Evolutionary conservation across 1,140 invertebrate species (phyloP), one percentile per base, ranked within the genome.

Genomic region (Delia radicum): DNA sequence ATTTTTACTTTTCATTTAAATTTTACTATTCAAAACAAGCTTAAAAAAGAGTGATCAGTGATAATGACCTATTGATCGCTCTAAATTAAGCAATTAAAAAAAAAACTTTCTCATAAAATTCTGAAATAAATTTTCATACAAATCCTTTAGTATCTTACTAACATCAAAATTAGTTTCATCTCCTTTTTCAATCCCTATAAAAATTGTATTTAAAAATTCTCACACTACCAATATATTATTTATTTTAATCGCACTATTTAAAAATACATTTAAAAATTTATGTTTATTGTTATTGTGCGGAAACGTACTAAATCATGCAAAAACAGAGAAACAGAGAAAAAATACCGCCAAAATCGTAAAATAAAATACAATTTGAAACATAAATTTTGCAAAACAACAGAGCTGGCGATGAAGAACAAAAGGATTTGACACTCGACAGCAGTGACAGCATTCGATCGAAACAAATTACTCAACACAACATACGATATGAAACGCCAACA

Each of bases 181-280:
- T 37, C 33, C 8, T 37, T 13, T 37, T 13, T 13, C 8, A 37
- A 37, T 37, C 33, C 8, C 13, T 13, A 37, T 37, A 37, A 37
- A 37, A 10, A 10, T 10, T 37, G 33, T 37, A 10, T 37, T 37
- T 13, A 3, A 37, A 55, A 55, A 55, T 55, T 55, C 48, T 55
- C 48, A 21, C 48, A 55, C 48, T 55, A 55, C 18, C 48, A 21
- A 24, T 18, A 55, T 18, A 21, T 4, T n/a, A 7, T 55, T 18
- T 55, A 55, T 55, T 55, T 55, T 55, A 55, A 55, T 55, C 48
- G 48, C 48, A 55, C 48, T 55, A 55, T 55, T 55, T 55, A 55
- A 55, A 55, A 55, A 55, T 55, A 55, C 48, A 55, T 55, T 55
- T 55, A 55, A n/a, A 18, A 55, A 21, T 55, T 55, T 55, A 55